These are phyloP conservation scores for Leptatherina wallacei DNA, from an alignment of 2,797 vertebrate genomes.

Conservation along the genomic window DNA sequence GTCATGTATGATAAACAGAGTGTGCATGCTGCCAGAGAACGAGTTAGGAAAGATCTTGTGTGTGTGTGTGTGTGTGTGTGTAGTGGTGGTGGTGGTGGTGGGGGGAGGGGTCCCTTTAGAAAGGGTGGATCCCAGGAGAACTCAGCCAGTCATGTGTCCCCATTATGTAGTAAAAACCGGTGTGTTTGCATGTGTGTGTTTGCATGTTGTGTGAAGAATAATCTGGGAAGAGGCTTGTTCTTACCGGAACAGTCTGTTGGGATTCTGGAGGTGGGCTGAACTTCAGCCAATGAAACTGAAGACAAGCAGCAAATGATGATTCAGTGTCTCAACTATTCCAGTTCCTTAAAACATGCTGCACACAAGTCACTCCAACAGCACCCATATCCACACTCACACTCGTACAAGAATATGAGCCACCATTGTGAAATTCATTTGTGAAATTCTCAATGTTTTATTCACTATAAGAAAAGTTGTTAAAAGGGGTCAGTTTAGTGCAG, in stretches of 20 bases:
- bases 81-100: too few species aligned
- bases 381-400: background rate
- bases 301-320: slow-evolving; percentile 57
- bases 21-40: slow-evolving; percentile 19
- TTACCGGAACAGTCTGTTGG: slow-evolving; percentile 70
- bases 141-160: too few species aligned
- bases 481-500: background rate
- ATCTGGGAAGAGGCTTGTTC: slow-evolving; percentile 67
- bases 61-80: slow-evolving; percentile 28
- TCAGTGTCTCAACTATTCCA: slow-evolving; percentile 52
- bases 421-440: background rate
- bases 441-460: background rate
- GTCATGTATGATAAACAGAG: background rate
- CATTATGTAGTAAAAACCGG: too few species aligned
- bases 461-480: slow-evolving; percentile 20
- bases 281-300: slow-evolving; percentile 67
- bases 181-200: slow-evolving; percentile 32
- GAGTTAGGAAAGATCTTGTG: slow-evolving; percentile 2
- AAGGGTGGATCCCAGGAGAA: too few species aligned
- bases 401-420: background rate
- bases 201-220: slow-evolving; percentile 27
- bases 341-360: slow-evolving; percentile 24
- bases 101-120: too few species aligned
- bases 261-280: slow-evolving; percentile 66
- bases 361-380: slow-evolving; percentile 20